phyloP scores from a whole-genome alignment of 53 echinoderm and acorn worm species.

The Pentamera pediparva region DNA sequence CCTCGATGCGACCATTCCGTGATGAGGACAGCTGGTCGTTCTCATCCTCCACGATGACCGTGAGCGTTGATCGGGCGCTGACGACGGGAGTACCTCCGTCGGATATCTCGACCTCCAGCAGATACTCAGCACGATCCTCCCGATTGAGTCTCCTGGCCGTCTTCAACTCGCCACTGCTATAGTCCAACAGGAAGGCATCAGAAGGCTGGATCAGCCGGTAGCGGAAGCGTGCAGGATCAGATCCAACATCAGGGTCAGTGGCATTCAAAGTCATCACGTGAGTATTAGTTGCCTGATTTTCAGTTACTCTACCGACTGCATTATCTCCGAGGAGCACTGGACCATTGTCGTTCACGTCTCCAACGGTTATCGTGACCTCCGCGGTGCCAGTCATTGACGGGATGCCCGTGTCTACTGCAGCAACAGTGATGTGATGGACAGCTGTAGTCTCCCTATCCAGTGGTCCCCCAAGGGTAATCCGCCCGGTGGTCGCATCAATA shows the following conservation, averaged over 20 bases:
- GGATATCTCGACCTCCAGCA: slow-evolving; percentile 57
- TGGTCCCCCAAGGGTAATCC: slow-evolving; percentile 45
- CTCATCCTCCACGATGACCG: slow-evolving; percentile 58
- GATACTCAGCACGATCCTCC: slow-evolving; percentile 69
- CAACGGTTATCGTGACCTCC: slow-evolving; percentile 52
- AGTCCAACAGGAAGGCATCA: slow-evolving; percentile 49
- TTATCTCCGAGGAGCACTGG: slow-evolving; percentile 62
- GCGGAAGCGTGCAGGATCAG: slow-evolving; percentile 57
- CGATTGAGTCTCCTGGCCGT: slow-evolving; percentile 65
- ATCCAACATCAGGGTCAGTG: slow-evolving; percentile 73
- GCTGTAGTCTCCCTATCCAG: slow-evolving; percentile 72
- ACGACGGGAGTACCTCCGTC: slow-evolving; percentile 74
- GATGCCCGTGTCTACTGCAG: slow-evolving; percentile 75
- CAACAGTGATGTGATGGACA: slow-evolving; percentile 62
- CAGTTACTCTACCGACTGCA: slow-evolving; percentile 51
- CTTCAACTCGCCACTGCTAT: slow-evolving; percentile 44
- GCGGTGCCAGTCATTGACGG: slow-evolving; percentile 73
- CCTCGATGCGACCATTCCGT: slow-evolving; percentile 84
- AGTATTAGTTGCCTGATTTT: slow-evolving; percentile 60
- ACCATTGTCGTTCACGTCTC: slow-evolving; percentile 94
- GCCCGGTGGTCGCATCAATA: slow-evolving; percentile 62
- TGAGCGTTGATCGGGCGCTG: slow-evolving; percentile 73
- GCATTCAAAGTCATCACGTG: slow-evolving; percentile 75
- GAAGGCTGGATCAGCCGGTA: slow-evolving; percentile 56
- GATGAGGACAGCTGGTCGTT: slow-evolving; percentile 82